A percentile compares a stretch with the other conserved stretches of the same genome.
These are phyloP conservation scores for Schizaphis graminum DNA, from an alignment of 2,888 invertebrate genomes.

Conservation along the genomic window DNA sequence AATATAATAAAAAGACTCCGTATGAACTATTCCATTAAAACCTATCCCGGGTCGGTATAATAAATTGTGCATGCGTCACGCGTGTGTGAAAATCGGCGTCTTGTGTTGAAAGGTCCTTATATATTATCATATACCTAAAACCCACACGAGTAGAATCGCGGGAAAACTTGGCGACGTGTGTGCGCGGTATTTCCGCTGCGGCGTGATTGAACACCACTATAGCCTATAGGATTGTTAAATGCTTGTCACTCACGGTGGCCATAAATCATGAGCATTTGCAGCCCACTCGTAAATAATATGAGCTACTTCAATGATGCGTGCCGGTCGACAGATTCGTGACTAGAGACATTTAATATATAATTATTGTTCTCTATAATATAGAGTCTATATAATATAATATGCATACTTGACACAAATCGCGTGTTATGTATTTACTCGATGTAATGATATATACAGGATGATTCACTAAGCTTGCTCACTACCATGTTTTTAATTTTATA, in stretches of 20 bases:
- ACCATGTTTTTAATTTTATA: no score
- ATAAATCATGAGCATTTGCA: neutral
- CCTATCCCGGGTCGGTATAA: neutral
- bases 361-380: neutral
- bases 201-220: neutral
- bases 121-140: neutral
- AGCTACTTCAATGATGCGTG: neutral
- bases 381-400: neutral
- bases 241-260: neutral
- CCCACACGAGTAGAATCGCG: neutral
- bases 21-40: neutral
- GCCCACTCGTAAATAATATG: neutral
- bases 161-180: neutral
- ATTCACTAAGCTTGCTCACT: no score
- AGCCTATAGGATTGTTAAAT: neutral
- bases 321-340: neutral
- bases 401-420: neutral
- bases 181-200: neutral
- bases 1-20: neutral
- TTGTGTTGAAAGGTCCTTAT: neutral
- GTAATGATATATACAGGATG: neutral
- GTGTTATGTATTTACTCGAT: neutral
- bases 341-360: neutral
- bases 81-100: neutral
- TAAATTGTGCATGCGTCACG: neutral